Base-by-base conservation (phyloP, 2,888 invertebrate genomes). In the Sarcophaga variegata region DNA sequence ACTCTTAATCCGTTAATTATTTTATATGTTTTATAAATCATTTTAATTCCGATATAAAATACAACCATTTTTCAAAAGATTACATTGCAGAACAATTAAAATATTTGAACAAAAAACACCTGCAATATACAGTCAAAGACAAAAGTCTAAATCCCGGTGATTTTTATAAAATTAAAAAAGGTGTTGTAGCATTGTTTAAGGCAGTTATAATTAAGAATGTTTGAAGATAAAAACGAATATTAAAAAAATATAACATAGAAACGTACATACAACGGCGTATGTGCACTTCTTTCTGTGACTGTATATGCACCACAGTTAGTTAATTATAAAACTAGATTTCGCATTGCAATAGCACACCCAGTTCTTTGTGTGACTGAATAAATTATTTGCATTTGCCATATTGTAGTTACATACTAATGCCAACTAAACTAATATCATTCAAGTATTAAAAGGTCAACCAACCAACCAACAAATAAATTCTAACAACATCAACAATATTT, bases 401-500 rank as follows among this genome's bases (percentile, higher is more conserved):
- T 37, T 37, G 37, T 59, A n/a, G n/a, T n/a, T n/a, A 37, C 66
- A 59, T 8, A 45, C 59, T 67, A 47, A 76, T 63, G 82, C 49
- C 45, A 81, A 66, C 20, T n/a, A 72, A 78, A 6, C 37, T 67
- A 37, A 71, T 49, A 67, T 67, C 63, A 81, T 63, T 69, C 69
- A 54, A 75, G 14, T 27, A 75, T 63, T 75, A 75, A 81, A 37
- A 81, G 81, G 81, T 75, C 81, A 81, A 69, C 54, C 59, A 20
- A 59, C 37, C 37, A 37, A 37, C 37, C 37, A 37, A 37, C 37
- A 37, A 37, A 37, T 37, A 37, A 37, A 37, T 37, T 27, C 27
- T 27, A 27, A 27, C 27, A 37, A 37, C 8, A 37, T 0, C 6
- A 37, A 27, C 27, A 6, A 37, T 37, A 71, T 27, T 6, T 22